phyloP scores from a whole-genome alignment of 2,888 invertebrate genomes.

The Sturmia bella region DNA sequence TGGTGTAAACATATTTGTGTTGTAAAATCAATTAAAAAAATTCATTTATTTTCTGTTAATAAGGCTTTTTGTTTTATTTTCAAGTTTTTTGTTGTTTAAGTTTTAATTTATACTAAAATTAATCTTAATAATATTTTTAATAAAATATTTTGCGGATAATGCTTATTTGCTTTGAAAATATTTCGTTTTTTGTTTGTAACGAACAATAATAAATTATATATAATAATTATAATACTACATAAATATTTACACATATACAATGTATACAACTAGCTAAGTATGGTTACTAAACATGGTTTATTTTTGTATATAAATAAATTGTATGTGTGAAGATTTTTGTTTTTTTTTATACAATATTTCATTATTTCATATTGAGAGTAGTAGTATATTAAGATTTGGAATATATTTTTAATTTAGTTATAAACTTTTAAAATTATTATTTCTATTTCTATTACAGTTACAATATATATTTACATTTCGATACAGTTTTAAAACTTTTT shows the following conservation, averaged over 20 bases:
- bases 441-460: constrained; percentile 38
- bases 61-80: constrained; percentile 70
- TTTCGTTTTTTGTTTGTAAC: constrained; percentile 64
- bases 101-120: constrained; percentile 70
- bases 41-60: constrained; percentile 66
- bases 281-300: constrained; percentile 53
- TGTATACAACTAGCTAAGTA: constrained; percentile 60
- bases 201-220: constrained; percentile 66
- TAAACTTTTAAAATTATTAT: constrained; percentile 55
- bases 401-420: constrained; percentile 45
- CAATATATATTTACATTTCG: constrained; percentile 64
- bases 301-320: constrained; percentile 55
- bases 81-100: constrained; percentile 68
- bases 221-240: constrained; percentile 67
- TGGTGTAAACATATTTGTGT: too few relatives aligned
- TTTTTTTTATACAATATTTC: constrained; percentile 34
- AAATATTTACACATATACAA: constrained; percentile 72
- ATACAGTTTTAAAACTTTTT: constrained; percentile 55
- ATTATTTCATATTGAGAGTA: constrained; percentile 47
- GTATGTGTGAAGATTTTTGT: constrained; percentile 35
- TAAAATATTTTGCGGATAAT: constrained; percentile 72
- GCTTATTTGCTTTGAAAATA: constrained; percentile 68
- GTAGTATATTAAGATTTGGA: constrained; percentile 60
- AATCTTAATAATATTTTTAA: constrained; percentile 68
- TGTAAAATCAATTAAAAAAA: too few relatives aligned